A percentile compares a stretch with the other conserved stretches of the same genome.
These are phyloP conservation scores for Grammomys surdaster DNA, from an alignment of 2,113 vertebrate genomes.

Conservation along the genomic window DNA sequence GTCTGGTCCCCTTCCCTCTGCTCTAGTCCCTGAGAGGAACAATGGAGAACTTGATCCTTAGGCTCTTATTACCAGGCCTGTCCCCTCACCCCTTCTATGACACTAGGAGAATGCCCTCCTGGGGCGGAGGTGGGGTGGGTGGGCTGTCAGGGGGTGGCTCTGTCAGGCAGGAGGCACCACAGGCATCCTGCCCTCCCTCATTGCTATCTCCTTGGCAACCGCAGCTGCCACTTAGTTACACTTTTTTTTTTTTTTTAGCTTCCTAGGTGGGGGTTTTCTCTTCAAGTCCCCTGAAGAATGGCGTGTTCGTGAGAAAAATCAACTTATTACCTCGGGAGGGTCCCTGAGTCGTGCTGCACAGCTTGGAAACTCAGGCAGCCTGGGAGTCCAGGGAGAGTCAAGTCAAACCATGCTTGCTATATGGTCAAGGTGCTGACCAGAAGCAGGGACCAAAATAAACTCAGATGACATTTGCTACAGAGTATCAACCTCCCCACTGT, in stretches of 20 bases:
- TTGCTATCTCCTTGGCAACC: slow-evolving; percentile 87
- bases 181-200: slow-evolving; percentile 68
- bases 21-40: slow-evolving; percentile 64
- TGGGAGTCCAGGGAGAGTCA: neutral
- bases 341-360: neutral
- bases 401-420: neutral
- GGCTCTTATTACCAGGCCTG: slow-evolving; percentile 74
- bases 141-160: neutral
- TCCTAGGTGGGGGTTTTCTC: slow-evolving; percentile 58
- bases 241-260: slow-evolving; percentile 72
- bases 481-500: neutral
- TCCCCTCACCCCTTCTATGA: slow-evolving; percentile 54
- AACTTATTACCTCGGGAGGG: neutral
- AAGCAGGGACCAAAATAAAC: slow-evolving; percentile 48
- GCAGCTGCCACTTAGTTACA: slow-evolving; percentile 75
- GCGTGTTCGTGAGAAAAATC: neutral
- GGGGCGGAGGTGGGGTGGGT: slow-evolving; percentile 67
- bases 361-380: neutral
- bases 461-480: neutral
- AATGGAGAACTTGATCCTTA: slow-evolving; percentile 72
- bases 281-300: neutral
- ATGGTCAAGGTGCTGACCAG: neutral
- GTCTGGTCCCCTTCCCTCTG: slow-evolving; percentile 58
- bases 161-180: slow-evolving; percentile 56
- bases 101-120: slow-evolving; percentile 77